A percentile compares a stretch with the other conserved stretches of the same genome.
These are phyloP conservation scores for Macrobrachium rosenbergii DNA, from an alignment of 1,140 invertebrate species.

Conservation along the genomic window DNA sequence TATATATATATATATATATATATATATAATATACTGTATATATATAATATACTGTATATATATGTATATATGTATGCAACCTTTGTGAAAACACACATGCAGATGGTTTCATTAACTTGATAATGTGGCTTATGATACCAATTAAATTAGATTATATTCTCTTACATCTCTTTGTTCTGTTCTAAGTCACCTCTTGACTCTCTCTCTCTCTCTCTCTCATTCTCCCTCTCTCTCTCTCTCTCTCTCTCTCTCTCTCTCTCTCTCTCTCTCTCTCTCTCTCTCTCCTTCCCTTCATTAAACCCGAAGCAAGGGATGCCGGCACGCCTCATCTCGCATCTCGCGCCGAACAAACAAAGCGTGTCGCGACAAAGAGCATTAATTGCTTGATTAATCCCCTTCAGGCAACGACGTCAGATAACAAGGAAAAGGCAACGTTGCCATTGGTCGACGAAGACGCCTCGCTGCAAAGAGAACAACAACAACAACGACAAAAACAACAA, in stretches of 20 bases:
- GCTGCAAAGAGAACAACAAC: too few species aligned
- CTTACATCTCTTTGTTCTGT: too few species aligned
- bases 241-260: slow-evolving; percentile 1
- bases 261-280: slow-evolving; percentile 15
- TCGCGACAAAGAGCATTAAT: too few species aligned
- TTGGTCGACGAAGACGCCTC: too few species aligned
- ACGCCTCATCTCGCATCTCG: neutral
- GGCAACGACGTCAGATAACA: too few species aligned
- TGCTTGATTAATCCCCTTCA: too few species aligned
- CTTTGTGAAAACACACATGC: neutral
- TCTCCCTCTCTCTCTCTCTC: slow-evolving; percentile 29
- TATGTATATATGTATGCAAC: neutral
- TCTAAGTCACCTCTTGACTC: neutral
- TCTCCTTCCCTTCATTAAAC: neutral
- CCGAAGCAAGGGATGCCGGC: neutral
- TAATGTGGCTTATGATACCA: too few species aligned
- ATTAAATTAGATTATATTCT: too few species aligned
- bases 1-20: neutral
- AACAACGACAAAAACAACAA: too few species aligned
- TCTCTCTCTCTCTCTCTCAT: slow-evolving; percentile 34
- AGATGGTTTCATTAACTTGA: neutral
- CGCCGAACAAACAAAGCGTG: too few species aligned
- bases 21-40: too few species aligned
- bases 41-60: neutral
- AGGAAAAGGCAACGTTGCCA: too few species aligned